Percentiles rank a stretch among this genome's conserved stretches.
Evolutionary conservation across 2,797 vertebrate species (phyloP).

Genomic region (Macrochelys suwanniensis): DNA sequence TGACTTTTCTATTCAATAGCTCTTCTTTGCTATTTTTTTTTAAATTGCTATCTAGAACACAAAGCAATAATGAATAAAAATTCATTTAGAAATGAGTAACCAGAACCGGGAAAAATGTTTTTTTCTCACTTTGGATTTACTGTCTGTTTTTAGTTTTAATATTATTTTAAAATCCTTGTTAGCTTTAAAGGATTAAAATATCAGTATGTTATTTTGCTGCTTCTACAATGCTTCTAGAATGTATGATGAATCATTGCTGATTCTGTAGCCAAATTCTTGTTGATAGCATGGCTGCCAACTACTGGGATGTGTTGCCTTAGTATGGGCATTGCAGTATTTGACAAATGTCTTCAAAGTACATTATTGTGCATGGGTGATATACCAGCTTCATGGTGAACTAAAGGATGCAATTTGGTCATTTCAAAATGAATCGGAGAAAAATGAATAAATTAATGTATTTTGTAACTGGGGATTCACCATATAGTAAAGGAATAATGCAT

Average conservation of each 20-base stretch:
- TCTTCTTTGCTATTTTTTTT: background rate
- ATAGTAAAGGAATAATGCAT: background rate
- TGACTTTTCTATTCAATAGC: background rate
- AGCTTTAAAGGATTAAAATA: conserved; percentile 76
- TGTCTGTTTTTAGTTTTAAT: conserved; percentile 7
- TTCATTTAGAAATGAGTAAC: background rate
- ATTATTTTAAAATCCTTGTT: conserved; percentile 5
- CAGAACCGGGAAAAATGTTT: background rate
- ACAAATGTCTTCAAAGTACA: conserved; percentile 60
- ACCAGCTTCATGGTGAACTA: conserved; percentile 13
- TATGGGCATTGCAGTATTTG: conserved; percentile 75
- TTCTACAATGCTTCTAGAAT: conserved; percentile 74
- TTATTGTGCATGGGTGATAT: conserved; percentile 36
- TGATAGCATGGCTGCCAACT: conserved; percentile 79
- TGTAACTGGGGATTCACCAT: background rate
- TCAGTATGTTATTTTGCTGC: conserved; percentile 71
- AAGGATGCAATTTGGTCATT: background rate
- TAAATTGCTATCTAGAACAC: background rate
- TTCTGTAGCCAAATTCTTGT: conserved; percentile 81
- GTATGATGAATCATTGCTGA: conserved; percentile 79
- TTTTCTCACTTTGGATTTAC: conserved; percentile 28
- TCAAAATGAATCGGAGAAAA: background rate
- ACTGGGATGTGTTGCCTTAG: conserved; percentile 78
- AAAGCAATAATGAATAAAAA: background rate
- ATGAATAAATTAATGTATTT: background rate